These are phyloP conservation scores for Trididemnum miniatum DNA, from an alignment of 23 tunicate species.

Conservation along the genomic window DNA sequence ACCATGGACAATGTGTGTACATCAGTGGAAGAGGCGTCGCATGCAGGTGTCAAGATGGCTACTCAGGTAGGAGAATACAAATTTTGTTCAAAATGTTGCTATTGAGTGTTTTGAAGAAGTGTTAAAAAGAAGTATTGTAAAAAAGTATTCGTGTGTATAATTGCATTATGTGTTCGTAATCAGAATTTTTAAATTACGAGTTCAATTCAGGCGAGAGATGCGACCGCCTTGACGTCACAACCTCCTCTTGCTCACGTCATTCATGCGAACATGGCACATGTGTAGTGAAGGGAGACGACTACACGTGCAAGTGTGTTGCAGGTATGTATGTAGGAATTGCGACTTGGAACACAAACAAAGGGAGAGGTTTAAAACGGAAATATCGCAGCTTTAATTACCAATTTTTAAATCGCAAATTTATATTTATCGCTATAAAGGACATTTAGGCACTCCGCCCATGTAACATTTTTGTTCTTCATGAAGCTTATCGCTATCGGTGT, in stretches of 20 bases:
- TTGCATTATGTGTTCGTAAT: too few species aligned
- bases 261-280: constrained; percentile 75
- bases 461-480: too few species aligned
- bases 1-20: constrained; percentile 48
- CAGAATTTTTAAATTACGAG: too few species aligned
- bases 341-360: too few species aligned
- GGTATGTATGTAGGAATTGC: too few species aligned
- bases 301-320: constrained; percentile 62
- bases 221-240: constrained; percentile 25
- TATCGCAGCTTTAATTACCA: too few species aligned
- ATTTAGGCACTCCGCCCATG: too few species aligned
- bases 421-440: too few species aligned
- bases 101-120: background rate
- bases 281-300: constrained; percentile 25
- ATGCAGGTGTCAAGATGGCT: constrained; percentile 67
- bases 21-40: constrained; percentile 32
- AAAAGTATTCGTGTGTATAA: too few species aligned
- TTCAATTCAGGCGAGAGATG: constrained; percentile 43
- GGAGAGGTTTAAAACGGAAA: too few species aligned
- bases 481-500: too few species aligned
- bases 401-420: too few species aligned
- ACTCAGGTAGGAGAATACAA: constrained; percentile 38
- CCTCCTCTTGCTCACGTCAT: constrained; percentile 44
- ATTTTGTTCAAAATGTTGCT: background rate
- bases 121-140: background rate